Percentiles rank a stretch among this genome's conserved stretches.
Evolutionary conservation across 2,113 vertebrate species (phyloP).

Genomic region (Notechis scutatus): DNA sequence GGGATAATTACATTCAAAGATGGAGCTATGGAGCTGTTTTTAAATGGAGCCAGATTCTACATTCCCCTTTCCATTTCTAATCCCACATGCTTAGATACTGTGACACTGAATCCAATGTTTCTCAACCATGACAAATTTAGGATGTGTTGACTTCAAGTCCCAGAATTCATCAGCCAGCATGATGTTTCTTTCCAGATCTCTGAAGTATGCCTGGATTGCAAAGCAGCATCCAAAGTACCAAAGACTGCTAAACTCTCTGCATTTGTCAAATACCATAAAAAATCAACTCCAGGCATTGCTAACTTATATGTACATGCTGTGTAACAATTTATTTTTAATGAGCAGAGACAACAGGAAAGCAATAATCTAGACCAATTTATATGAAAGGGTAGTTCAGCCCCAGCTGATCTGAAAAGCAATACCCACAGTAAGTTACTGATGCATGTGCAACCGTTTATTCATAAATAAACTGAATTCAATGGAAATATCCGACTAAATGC

Average conservation of each 20-base stretch:
- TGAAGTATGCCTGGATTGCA: background rate
- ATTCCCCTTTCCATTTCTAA: background rate
- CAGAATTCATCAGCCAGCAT: background rate
- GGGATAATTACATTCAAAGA: background rate
- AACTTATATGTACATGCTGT: slow-evolving; percentile 15
- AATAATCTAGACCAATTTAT: background rate
- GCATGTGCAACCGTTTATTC: background rate
- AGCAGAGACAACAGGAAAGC: slow-evolving; percentile 8
- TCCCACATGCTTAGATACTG: background rate
- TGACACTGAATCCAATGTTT: background rate
- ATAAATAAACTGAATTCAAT: background rate
- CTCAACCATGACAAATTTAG: background rate
- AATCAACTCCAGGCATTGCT: background rate
- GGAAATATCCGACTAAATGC: background rate
- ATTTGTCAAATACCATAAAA: slow-evolving; percentile 13
- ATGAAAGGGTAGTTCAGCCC: background rate
- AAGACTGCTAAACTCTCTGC: background rate
- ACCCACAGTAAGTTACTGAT: background rate
- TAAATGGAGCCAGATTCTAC: background rate
- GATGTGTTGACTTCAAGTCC: background rate
- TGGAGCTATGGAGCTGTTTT: background rate
- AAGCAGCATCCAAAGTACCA: background rate
- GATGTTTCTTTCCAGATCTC: background rate
- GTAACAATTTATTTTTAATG: slow-evolving; percentile 21
- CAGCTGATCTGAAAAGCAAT: background rate